These are phyloP conservation scores for Catostomus latipinnis DNA, from an alignment of 2,797 vertebrate genomes.

Conservation along the genomic window DNA sequence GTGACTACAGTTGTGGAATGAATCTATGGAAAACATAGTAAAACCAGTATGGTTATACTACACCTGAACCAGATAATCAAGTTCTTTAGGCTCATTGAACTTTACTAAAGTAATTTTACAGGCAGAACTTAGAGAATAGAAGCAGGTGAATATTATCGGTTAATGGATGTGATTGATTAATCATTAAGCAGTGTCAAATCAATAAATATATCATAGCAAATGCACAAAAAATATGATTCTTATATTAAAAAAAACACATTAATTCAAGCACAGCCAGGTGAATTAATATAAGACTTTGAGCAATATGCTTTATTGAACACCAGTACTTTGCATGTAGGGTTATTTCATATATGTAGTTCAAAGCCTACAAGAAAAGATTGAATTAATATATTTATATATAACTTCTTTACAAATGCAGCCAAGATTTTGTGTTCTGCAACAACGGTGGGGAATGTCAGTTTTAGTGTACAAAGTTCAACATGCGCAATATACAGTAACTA, in stretches of 20 bases:
- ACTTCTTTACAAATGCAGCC: conserved; percentile 82
- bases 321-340: conserved; percentile 79
- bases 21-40: no score
- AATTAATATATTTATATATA: conserved; percentile 87
- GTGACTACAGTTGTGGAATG: no score
- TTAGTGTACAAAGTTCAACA: conserved; percentile 83
- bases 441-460: conserved; percentile 59
- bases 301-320: conserved; percentile 86
- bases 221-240: background rate
- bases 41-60: no score
- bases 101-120: no score
- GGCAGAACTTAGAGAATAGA: background rate
- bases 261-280: conserved; percentile 37
- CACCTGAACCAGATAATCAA: background rate
- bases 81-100: background rate
- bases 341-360: conserved; percentile 83
- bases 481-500: conserved; percentile 80
- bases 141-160: background rate
- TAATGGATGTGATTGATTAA: background rate
- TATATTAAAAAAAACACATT: conserved; percentile 7
- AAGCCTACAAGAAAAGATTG: conserved; percentile 83
- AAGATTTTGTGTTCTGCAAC: conserved; percentile 60
- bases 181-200: conserved; percentile 3
- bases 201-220: background rate
- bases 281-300: conserved; percentile 79